Evolutionary conservation across 2,888 invertebrate species (phyloP), one percentile per base, ranked within the genome.

Genomic region (Panzeria rudis): DNA sequence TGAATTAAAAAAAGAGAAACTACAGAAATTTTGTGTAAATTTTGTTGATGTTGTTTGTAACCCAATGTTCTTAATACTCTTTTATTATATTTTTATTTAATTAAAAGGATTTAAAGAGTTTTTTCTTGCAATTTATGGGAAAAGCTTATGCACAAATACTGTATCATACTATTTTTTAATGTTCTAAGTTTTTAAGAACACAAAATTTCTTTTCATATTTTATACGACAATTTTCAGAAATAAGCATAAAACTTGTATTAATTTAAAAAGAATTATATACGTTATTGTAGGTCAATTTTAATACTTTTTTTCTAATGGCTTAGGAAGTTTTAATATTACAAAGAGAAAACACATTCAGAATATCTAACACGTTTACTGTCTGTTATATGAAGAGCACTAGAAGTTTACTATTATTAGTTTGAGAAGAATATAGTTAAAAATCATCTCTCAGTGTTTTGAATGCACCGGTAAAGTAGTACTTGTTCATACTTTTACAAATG

Each of bases 101-200:
- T 84, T 84, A 84, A 84, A 72, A 76, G 80, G 71, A 84, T 76
- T 84, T 84, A 71, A 66, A 71, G 62, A 69, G 38, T 41, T 68
- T 25, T 20, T 38, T 52, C 47, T 64, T 71, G 59, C 29, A 61
- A 38, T 64, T 71, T 82, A 71, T 62, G 54, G 38, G 15, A 44
- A 32, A 15, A 52, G 61, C 44, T 68, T 75, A 75, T 44, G 32
- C 1, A 61, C 3, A 17, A 54, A 32, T 35, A 29, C 2, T 35
- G 13, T 13, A 66, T 1, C 8, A n/a, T 29, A 11, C 13, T 8
- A 5, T 11, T 56, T 47, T 61, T 25, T 38, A 23, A 64, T 68
- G 29, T 78, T 69, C 13, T 15, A 20, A 69, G 23, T 29, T 23
- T 15, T 68, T 41, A 23, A 52, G 17, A 25, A 50, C 9, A 56